Conservation (phyloP, 2,797 vertebrate species). For the Psittacula echo region DNA sequence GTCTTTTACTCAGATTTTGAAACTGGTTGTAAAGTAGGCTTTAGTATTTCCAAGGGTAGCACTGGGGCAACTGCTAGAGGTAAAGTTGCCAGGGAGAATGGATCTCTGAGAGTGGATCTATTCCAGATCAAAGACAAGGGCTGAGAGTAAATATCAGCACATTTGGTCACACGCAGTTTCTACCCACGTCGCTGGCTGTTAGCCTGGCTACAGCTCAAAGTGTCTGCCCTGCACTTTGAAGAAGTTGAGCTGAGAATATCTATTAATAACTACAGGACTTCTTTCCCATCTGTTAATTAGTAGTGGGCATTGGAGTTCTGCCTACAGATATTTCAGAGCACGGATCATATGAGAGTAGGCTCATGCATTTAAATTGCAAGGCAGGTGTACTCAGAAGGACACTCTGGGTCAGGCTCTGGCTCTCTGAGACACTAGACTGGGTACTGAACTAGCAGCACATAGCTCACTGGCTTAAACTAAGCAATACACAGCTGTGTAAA, state of each 20-base stretch:
- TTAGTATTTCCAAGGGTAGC: not conserved
- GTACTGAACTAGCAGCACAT: not conserved
- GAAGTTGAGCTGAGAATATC: not conserved
- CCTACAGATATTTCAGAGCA: not conserved
- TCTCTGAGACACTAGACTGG: not conserved
- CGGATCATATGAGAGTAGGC: rapidly evolving
- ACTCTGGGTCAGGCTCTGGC: not conserved
- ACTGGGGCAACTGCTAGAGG: not conserved
- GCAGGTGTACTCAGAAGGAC: not conserved
- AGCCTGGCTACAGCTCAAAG: not conserved
- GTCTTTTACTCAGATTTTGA: not conserved
- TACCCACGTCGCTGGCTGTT: not conserved
- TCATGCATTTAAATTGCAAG: rapidly evolving
- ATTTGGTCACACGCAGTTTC: rapidly evolving
- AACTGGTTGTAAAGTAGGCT: not conserved
- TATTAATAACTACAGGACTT: not conserved
- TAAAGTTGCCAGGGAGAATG: not conserved
- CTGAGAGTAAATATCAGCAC: not conserved
- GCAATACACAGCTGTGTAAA: not conserved
- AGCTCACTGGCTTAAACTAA: not conserved
- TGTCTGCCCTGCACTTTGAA: not conserved
- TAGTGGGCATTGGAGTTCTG: not conserved
- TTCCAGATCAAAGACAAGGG: not conserved
- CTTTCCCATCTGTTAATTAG: not conserved
- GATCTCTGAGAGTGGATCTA: not conserved